These are phyloP conservation scores for Zaprionus ghesquierei DNA, from an alignment of 1,140 invertebrate species.

Conservation along the genomic window DNA sequence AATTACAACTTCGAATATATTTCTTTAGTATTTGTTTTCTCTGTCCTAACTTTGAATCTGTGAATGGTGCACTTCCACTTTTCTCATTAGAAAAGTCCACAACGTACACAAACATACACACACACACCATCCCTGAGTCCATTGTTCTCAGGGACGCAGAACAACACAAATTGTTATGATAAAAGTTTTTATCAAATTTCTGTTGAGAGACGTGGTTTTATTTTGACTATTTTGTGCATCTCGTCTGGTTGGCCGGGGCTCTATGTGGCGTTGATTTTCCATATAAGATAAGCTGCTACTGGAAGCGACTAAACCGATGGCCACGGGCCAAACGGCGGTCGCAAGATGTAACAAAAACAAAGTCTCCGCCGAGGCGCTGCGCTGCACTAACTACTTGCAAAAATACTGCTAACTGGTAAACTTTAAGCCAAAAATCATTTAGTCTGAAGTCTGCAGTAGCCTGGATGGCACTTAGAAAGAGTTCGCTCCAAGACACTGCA, in stretches of 20 bases:
- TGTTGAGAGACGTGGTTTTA: constrained; percentile 51
- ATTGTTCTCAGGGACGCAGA: constrained; percentile 40
- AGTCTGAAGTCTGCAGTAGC: constrained; percentile 66
- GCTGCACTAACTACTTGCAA: constrained; percentile 79
- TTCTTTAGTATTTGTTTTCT: neutral
- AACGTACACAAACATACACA: constrained; percentile 14
- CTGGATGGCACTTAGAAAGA: constrained; percentile 29
- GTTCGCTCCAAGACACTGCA: constrained; percentile 20
- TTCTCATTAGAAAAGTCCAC: constrained; percentile 62
- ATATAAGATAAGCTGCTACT: constrained; percentile 44
- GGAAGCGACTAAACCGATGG: neutral
- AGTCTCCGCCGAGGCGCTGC: constrained; percentile 43
- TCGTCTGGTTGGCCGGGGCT: constrained; percentile 26
- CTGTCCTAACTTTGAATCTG: constrained; percentile 20
- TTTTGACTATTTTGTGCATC: constrained; percentile 19
- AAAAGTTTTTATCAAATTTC: constrained; percentile 81
- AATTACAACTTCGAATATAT: neutral
- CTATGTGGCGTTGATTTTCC: constrained; percentile 50
- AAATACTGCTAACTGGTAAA: constrained; percentile 80
- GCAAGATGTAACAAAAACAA: constrained; percentile 70
- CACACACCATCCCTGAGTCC: constrained; percentile 44
- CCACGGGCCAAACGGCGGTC: constrained; percentile 9
- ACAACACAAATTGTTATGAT: constrained; percentile 81
- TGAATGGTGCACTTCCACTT: constrained; percentile 67
- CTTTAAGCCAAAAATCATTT: constrained; percentile 81